Conservation (phyloP, 2,888 invertebrate genomes). For the Periphyllus acericola region DNA sequence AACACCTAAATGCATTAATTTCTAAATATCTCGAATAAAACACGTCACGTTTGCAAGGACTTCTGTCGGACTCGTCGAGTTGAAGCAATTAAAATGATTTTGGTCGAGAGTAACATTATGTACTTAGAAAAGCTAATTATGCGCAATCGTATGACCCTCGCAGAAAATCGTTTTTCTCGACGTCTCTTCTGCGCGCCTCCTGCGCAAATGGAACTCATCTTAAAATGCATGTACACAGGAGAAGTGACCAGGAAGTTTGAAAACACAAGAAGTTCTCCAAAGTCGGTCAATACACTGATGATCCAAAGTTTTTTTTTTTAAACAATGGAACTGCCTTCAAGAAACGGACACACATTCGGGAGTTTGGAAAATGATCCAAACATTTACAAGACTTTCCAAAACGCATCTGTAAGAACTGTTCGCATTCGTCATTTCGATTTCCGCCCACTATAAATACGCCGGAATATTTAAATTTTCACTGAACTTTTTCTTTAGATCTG, state of each 20-base stretch:
- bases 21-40: not conserved
- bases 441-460: not conserved
- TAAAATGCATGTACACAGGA: slow-evolving; percentile 94
- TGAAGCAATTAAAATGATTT: not conserved
- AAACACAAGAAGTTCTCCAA: slow-evolving; percentile 88
- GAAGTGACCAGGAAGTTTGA: slow-evolving; percentile 93
- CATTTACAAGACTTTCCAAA: not conserved
- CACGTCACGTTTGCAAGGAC: not conserved
- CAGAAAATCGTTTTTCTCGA: slow-evolving; percentile 93
- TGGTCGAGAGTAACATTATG: slow-evolving; percentile 84
- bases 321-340: slow-evolving; percentile 63
- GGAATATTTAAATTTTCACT: not conserved
- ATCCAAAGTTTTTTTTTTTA: slow-evolving; percentile 89
- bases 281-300: slow-evolving; percentile 91
- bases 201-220: slow-evolving; percentile 87
- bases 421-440: not conserved
- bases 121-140: slow-evolving; percentile 93
- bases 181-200: slow-evolving; percentile 88
- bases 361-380: not conserved
- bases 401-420: not conserved
- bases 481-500: not conserved
- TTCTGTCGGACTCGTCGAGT: not conserved
- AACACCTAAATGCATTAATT: not conserved
- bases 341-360: not conserved
- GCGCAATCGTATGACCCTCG: slow-evolving; percentile 84